Base-by-base conservation (phyloP, 2,888 invertebrate genomes). In the Incurvaria masculella region DNA sequence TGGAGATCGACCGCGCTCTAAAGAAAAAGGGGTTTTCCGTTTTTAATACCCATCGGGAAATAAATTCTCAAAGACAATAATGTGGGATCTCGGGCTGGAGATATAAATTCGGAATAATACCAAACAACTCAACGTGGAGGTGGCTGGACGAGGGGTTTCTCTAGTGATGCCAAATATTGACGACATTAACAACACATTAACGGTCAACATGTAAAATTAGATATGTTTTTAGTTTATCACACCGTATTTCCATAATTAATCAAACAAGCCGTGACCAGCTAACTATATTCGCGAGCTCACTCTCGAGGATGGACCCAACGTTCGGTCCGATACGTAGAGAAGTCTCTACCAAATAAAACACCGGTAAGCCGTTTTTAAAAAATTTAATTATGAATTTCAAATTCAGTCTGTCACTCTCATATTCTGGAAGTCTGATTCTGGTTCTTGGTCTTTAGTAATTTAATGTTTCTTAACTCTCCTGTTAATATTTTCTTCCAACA, bases 71-170 rank as follows among this genome's bases (percentile, higher is more conserved):
- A 65, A 69, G 74, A 78, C 76, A 76, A 76, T 78, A 76, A 76
- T 69, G 75, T 74, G 69, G 76, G 74, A 76, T 76, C 72, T 71
- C 63, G 60, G 64, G 65, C 61, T 17, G 21, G 41, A 69, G 74
- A 73, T 75, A 75, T 76, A 76, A 76, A 76, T 76, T 75, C 66
- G 60, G 65, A 72, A 75, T 75, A 75, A 75, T 76, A 75, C 76
- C 73, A 71, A 66, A 66, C 61, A 57, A 46, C 46, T 52, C 55
- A 56, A 59, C 56, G 59, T 60, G 55, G 60, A 61, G 57, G 53
- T 57, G 54, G 47, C 54, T 26, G 44, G 54, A 11, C 62, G 66
- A 69, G 56, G 66, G 45, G 60, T 66, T n/a, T 51, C 47, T 45
- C 11, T 47, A 42, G 49, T 33, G 47, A 42, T 53, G 44, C 38